A percentile compares a stretch with the other conserved stretches of the same genome.
Conservation (phyloP, 2,888 invertebrate genomes). For the Autographa gamma region DNA sequence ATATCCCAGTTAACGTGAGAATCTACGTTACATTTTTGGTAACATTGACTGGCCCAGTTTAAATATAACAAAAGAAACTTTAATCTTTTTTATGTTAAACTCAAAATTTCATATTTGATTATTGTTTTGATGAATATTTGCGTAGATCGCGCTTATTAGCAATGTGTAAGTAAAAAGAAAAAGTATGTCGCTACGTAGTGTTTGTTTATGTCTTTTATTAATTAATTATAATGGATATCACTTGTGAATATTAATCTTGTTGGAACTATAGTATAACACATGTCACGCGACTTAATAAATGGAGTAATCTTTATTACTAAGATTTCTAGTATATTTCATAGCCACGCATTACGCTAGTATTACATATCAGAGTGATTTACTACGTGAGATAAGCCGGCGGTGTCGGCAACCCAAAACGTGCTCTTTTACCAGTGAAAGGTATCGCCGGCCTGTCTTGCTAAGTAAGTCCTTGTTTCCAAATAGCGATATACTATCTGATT, state of each 20-base stretch:
- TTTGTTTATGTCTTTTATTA: no score
- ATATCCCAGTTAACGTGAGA: constrained; percentile 7
- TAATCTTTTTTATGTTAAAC: no score
- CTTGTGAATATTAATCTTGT: neutral
- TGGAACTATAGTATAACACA: neutral
- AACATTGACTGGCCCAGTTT: no score
- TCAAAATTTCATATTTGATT: no score
- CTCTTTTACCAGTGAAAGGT: constrained; percentile 41
- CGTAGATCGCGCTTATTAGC: no score
- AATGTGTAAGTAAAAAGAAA: no score
- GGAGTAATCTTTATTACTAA: constrained; percentile 29
- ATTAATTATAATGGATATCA: no score
- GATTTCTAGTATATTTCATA: constrained; percentile 31
- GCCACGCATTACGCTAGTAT: constrained; percentile 13
- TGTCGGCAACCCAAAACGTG: constrained; percentile 29
- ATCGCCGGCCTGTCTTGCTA: constrained; percentile 10
- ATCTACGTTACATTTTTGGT: neutral
- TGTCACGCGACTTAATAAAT: neutral
- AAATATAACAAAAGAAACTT: no score
- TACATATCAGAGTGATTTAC: constrained; percentile 29
- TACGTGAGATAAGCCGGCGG: constrained; percentile 35
- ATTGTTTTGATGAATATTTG: no score
- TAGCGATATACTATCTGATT: constrained; percentile 10
- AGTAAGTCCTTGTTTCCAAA: constrained; percentile 21
- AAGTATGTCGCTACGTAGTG: no score